Evolutionary conservation across 2,113 vertebrate species (phyloP).

Genomic region (Chlorodrepanis virens): DNA sequence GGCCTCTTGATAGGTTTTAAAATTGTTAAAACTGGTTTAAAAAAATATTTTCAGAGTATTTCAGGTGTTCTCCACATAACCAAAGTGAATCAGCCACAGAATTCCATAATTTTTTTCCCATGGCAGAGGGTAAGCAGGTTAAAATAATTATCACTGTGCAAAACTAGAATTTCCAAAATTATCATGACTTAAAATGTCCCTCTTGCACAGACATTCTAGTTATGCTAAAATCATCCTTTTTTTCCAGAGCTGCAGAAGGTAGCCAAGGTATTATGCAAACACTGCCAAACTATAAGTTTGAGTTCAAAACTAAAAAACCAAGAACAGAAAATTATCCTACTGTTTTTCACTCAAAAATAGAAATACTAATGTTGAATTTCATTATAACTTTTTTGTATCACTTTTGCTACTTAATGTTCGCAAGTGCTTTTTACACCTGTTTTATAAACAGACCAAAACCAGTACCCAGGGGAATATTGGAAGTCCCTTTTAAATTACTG

Average conservation of each 20-base stretch:
- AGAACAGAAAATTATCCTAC: not conserved
- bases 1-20: not conserved
- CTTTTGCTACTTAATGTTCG: not conserved
- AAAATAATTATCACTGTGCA: not conserved
- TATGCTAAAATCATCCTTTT: not conserved
- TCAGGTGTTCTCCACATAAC: not conserved
- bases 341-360: not conserved
- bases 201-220: not conserved
- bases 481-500: not conserved
- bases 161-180: not conserved
- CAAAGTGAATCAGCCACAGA: not conserved
- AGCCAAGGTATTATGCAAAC: not conserved
- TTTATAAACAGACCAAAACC: not conserved
- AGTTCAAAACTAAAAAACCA: not conserved
- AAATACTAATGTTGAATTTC: not conserved
- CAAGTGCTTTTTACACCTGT: not conserved
- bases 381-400: not conserved
- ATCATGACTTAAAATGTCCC: not conserved
- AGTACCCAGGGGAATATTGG: not conserved
- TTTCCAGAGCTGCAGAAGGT: not conserved
- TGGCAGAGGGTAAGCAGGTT: not conserved
- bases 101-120: not conserved
- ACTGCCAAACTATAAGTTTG: not conserved
- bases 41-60: not conserved
- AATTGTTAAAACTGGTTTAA: not conserved